phyloP scores from a whole-genome alignment of 2,888 invertebrate species.

The Cybosia mesomella region DNA sequence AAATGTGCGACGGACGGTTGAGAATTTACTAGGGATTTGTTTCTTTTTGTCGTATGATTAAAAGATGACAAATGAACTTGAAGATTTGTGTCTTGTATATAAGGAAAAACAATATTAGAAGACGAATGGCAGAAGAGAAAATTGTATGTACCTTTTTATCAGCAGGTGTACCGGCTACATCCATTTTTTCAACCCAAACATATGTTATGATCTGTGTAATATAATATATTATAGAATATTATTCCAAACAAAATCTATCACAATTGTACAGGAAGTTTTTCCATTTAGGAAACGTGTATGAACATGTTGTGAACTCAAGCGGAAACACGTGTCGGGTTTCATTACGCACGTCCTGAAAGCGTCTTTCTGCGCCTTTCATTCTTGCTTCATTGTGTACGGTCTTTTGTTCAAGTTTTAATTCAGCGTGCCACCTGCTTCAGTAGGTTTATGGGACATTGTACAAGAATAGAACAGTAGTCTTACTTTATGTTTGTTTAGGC shows the following conservation, averaged over 20 bases:
- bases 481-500: background rate
- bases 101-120: no score
- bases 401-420: conserved; percentile 64
- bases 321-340: conserved; percentile 47
- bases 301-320: conserved; percentile 5
- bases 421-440: conserved; percentile 53
- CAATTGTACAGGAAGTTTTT: background rate
- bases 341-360: conserved; percentile 52
- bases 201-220: no score
- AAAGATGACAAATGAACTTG: background rate
- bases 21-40: conserved; percentile 24
- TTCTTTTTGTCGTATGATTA: conserved; percentile 11
- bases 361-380: conserved; percentile 56
- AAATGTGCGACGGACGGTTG: conserved; percentile 34
- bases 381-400: conserved; percentile 54
- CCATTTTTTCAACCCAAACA: no score
- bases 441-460: conserved; percentile 7
- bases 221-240: no score
- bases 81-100: background rate
- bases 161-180: no score
- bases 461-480: conserved; percentile 20
- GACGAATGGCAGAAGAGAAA: no score
- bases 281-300: background rate
- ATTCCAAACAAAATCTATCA: background rate
- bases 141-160: no score